Evolutionary conservation across 1,140 invertebrate genomes (phyloP).

Genomic region (Galendromus occidentalis): DNA sequence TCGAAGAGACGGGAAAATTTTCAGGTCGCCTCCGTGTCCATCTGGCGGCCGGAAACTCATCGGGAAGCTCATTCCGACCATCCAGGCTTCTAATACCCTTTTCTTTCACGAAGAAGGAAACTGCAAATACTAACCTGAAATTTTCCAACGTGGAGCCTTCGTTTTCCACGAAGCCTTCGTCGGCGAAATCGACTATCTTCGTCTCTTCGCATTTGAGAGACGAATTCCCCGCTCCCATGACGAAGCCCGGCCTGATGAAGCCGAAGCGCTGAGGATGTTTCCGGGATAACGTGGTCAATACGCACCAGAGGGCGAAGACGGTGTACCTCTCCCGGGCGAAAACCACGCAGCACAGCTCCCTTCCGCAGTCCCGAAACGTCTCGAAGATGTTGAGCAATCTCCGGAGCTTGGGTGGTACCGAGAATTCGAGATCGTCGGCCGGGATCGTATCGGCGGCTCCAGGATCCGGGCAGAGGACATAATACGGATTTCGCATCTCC

Average conservation of each 20-base stretch:
- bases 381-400: neutral
- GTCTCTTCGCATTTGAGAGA: neutral
- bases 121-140: neutral
- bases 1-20: too few relatives aligned
- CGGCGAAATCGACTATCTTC: neutral
- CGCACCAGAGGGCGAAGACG: neutral
- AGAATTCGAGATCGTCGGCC: neutral
- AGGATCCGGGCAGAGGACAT: neutral
- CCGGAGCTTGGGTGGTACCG: neutral
- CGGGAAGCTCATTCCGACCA: too few relatives aligned
- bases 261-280: neutral
- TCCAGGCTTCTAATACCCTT: too few relatives aligned
- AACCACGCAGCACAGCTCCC: neutral
- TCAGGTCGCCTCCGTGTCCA: too few relatives aligned
- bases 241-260: neutral
- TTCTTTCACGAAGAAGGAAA: too few relatives aligned
- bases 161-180: neutral
- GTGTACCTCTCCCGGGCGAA: conserved; percentile 3
- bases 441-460: neutral
- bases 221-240: conserved; percentile 10
- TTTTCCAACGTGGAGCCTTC: neutral
- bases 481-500: neutral
- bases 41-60: too few relatives aligned
- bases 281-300: neutral
- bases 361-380: neutral